Percentiles rank a stretch among this genome's conserved stretches.
These are phyloP conservation scores for Aptenodytes patagonicus DNA, from an alignment of 2,113 vertebrate species.

Conservation along the genomic window DNA sequence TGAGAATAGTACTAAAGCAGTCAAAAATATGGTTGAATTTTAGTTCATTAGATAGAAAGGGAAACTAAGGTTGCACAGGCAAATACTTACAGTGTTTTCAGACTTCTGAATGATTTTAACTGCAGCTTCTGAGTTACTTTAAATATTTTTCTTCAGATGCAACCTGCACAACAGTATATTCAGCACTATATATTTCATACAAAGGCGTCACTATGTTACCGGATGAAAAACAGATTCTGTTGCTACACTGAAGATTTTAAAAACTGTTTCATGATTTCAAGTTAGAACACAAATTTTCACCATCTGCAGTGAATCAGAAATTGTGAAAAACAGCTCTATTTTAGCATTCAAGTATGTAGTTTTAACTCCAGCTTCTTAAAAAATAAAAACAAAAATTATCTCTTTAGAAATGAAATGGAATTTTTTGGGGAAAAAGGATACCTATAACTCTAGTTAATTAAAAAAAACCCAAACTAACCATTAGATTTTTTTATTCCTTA, in stretches of 20 bases:
- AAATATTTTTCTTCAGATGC: neutral
- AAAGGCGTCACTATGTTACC: neutral
- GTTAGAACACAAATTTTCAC: neutral
- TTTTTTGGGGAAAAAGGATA: accelerated
- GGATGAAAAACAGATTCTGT: neutral
- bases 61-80: neutral
- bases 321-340: neutral
- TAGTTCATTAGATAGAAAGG: neutral
- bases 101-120: neutral
- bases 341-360: neutral
- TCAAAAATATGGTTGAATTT: neutral
- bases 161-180: neutral
- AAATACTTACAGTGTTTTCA: neutral
- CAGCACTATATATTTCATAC: neutral
- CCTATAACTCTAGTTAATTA: neutral
- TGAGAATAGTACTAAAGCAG: neutral
- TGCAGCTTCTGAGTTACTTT: neutral
- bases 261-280: neutral
- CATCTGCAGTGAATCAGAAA: neutral
- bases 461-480: neutral
- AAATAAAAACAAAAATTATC: neutral
- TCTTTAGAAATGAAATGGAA: neutral
- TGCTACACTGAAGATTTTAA: neutral
- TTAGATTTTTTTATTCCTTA: neutral
- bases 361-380: neutral